Evolutionary conservation across 2,113 vertebrate genomes (phyloP).

Genomic region (Oophaga pumilio): DNA sequence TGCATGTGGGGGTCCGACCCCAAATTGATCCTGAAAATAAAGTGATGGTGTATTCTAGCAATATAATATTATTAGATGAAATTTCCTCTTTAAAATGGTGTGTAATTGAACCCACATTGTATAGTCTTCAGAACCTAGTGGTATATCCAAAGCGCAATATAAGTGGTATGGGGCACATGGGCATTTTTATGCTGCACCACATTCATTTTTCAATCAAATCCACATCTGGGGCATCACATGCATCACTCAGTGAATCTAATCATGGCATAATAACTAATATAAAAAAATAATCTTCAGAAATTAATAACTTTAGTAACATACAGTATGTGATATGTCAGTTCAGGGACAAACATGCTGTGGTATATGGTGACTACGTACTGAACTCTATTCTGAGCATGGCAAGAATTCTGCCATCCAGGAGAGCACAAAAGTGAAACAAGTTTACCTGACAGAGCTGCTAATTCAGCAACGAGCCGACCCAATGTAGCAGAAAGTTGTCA

Average conservation of each 20-base stretch:
- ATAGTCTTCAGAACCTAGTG: neutral
- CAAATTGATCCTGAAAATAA: too few species aligned
- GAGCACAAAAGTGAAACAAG: slow-evolving; percentile 32
- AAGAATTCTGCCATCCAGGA: slow-evolving; percentile 4
- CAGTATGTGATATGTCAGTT: neutral
- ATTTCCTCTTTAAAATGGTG: neutral
- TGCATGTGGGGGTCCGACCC: too few species aligned
- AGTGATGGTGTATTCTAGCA: too few species aligned
- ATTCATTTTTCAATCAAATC: too few species aligned
- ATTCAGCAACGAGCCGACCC: slow-evolving; percentile 32
- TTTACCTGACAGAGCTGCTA: slow-evolving; percentile 53
- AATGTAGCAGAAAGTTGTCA: slow-evolving; percentile 47
- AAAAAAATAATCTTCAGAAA: neutral
- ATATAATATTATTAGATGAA: too few species aligned
- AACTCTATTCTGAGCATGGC: neutral
- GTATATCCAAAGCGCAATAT: neutral
- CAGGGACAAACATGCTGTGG: neutral
- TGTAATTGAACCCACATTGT: neutral
- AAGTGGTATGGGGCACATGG: neutral
- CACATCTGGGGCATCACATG: too few species aligned
- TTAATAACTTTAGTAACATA: neutral
- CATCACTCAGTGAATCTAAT: too few species aligned
- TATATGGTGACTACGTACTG: neutral
- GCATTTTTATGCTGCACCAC: too few species aligned
- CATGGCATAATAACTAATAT: too few species aligned